Conservation (phyloP, 2,888 invertebrate genomes). For the Coecobrya sp. region DNA sequence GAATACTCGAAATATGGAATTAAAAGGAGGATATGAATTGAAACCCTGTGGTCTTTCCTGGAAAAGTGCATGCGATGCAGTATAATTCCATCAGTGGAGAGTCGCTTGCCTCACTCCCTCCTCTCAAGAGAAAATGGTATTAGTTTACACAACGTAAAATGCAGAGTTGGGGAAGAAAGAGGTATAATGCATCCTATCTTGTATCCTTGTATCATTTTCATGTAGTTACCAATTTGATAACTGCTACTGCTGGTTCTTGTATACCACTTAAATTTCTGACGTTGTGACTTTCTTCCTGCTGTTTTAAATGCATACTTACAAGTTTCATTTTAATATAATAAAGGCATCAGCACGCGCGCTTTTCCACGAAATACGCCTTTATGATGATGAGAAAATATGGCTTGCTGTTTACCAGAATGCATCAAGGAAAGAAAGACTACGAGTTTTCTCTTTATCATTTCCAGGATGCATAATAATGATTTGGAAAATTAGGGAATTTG, state of each 20-base stretch:
- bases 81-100: slow-evolving; percentile 13
- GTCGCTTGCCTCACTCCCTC: background rate
- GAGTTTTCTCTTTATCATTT: slow-evolving; percentile 52
- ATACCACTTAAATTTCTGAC: background rate
- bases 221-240: background rate
- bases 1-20: slow-evolving; percentile 61
- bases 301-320: background rate
- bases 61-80: slow-evolving; percentile 28
- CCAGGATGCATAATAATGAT: slow-evolving; percentile 69
- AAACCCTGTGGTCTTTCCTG: slow-evolving; percentile 20
- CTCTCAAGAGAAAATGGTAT: slow-evolving; percentile 70
- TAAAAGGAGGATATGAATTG: slow-evolving; percentile 24
- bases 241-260: no score
- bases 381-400: slow-evolving; percentile 34
- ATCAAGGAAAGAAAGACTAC: slow-evolving; percentile 31
- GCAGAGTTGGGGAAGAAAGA: background rate
- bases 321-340: background rate
- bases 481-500: slow-evolving; percentile 78
- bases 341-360: slow-evolving; percentile 3
- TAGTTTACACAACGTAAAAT: slow-evolving; percentile 59
- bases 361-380: background rate
- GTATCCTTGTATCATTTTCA: no score
- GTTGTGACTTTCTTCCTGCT: slow-evolving; percentile 2
- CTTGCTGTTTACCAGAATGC: slow-evolving; percentile 20
- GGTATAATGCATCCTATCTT: no score